phyloP scores from a whole-genome alignment of 2,113 vertebrate species.

The Eretmochelys imbricata region DNA sequence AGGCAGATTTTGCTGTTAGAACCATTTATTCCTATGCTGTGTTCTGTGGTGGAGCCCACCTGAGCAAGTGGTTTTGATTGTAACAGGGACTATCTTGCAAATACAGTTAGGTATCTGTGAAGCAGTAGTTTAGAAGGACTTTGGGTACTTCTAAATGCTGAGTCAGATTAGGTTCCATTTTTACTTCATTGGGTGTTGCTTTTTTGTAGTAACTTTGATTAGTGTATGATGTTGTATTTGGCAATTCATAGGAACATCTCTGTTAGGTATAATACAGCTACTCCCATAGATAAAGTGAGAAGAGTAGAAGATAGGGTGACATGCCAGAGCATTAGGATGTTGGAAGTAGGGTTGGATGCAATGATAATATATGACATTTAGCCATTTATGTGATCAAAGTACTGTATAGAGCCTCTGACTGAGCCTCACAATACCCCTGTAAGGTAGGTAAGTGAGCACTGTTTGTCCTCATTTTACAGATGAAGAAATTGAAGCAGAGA shows the following conservation, averaged over 20 bases:
- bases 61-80: conserved; percentile 72
- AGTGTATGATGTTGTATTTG: neutral
- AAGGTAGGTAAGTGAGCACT: neutral
- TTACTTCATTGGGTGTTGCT: conserved; percentile 53
- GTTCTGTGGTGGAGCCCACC: conserved; percentile 41
- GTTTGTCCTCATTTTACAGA: neutral
- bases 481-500: conserved; percentile 1
- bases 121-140: conserved; percentile 38
- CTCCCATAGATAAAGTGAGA: neutral
- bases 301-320: neutral
- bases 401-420: neutral
- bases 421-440: neutral
- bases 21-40: conserved; percentile 35
- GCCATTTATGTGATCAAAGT: neutral
- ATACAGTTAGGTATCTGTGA: conserved; percentile 53
- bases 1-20: conserved; percentile 21
- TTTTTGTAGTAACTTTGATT: neutral
- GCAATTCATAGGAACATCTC: neutral
- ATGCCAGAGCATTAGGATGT: neutral
- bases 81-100: conserved; percentile 68
- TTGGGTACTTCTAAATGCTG: conserved; percentile 60
- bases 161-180: conserved; percentile 62
- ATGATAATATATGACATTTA: neutral
- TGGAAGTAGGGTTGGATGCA: neutral
- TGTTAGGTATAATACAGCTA: neutral